Conservation (phyloP, 1,140 invertebrate species). For the Agrilus planipennis region DNA sequence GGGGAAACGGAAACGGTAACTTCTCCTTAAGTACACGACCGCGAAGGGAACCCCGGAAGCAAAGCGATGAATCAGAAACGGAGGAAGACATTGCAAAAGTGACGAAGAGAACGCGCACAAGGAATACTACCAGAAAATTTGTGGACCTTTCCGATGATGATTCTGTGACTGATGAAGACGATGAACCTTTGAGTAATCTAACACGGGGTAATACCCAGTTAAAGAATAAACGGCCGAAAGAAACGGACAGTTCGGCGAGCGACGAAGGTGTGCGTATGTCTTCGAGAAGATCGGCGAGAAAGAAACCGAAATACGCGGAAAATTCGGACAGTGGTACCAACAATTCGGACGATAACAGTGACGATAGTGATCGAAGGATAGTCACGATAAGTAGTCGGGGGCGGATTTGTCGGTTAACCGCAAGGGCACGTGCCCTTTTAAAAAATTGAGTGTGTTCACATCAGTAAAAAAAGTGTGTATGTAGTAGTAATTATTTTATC, state of each 20-base stretch:
- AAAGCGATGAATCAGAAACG: no score
- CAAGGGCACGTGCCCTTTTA: conserved; percentile 49
- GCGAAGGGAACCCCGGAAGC: conserved; percentile 1
- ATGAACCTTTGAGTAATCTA: conserved; percentile 6
- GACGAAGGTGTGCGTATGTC: conserved; percentile 3
- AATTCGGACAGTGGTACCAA: conserved; percentile 27
- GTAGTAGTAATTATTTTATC: no score
- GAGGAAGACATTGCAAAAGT: no score
- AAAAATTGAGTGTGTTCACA: no score
- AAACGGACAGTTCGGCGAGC: conserved; percentile 2
- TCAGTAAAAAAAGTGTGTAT: no score
- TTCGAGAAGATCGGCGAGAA: conserved; percentile 16
- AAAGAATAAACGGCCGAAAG: conserved; percentile 7
- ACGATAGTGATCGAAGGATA: conserved; percentile 30
- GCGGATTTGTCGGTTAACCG: conserved; percentile 67
- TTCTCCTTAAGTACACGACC: no score
- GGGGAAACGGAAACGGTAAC: no score
- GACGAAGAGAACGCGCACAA: no score
- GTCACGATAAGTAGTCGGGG: conserved; percentile 69
- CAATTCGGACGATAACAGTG: conserved; percentile 12
- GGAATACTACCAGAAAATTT: neutral
- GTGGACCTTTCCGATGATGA: neutral
- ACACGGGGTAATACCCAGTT: conserved; percentile 3
- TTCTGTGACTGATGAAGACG: conserved; percentile 3
- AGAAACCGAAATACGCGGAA: conserved; percentile 33